A percentile compares a stretch with the other conserved stretches of the same genome.
phyloP scores from a whole-genome alignment of 1,140 invertebrate species.

The Apis dorsata region DNA sequence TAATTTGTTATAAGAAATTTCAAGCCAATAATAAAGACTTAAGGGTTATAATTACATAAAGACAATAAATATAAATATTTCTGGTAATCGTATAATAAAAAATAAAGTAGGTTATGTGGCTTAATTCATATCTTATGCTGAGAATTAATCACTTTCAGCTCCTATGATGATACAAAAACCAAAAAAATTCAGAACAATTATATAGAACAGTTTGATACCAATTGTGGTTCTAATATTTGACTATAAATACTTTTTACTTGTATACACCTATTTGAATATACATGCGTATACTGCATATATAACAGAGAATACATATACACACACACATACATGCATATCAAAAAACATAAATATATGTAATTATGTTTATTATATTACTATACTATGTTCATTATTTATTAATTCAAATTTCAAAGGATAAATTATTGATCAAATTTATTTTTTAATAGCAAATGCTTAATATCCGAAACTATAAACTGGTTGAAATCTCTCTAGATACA shows the following conservation, averaged over 20 bases:
- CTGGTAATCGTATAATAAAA: constrained; percentile 49
- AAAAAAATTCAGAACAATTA: constrained; percentile 34
- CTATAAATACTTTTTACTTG: constrained; percentile 54
- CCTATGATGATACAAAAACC: constrained; percentile 45
- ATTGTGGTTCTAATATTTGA: constrained; percentile 18
- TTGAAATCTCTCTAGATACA: constrained; percentile 5
- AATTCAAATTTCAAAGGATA: constrained; percentile 14
- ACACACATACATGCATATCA: constrained; percentile 39
- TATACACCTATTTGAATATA: constrained; percentile 50
- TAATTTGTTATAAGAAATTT: neutral
- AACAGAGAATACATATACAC: neutral
- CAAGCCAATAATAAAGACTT: constrained; percentile 13
- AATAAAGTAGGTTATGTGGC: constrained; percentile 44
- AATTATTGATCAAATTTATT: neutral
- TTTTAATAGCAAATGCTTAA: neutral
- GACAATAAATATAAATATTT: constrained; percentile 61
- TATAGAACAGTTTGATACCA: constrained; percentile 52
- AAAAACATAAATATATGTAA: constrained; percentile 30
- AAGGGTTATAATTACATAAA: constrained; percentile 45
- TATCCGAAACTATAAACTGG: constrained; percentile 25
- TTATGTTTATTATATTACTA: constrained; percentile 34
- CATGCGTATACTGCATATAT: constrained; percentile 25
- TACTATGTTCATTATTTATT: constrained; percentile 7
- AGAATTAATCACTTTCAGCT: constrained; percentile 53
- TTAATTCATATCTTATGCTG: constrained; percentile 51